Conservation (phyloP, 2,113 vertebrate species). For the Rhinopomastus cyanomelas region DNA sequence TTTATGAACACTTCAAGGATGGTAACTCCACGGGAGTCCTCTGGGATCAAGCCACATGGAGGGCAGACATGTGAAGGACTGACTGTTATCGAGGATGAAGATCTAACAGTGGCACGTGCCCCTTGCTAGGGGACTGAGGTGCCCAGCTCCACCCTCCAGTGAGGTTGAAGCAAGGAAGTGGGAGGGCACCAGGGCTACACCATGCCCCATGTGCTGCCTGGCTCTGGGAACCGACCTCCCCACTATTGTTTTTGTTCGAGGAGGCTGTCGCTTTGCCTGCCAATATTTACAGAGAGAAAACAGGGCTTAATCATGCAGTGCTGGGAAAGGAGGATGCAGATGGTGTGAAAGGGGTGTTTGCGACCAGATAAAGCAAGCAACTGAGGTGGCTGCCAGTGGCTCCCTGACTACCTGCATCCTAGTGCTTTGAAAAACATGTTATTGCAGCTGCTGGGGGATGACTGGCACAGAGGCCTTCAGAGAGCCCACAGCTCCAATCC, state of each 20-base stretch:
- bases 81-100: neutral
- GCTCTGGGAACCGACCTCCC: neutral
- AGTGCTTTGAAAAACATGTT: conserved; percentile 11
- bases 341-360: conserved; percentile 21
- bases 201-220: neutral
- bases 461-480: neutral
- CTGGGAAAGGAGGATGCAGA: conserved; percentile 65
- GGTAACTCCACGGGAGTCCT: neutral
- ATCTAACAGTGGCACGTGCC: accelerated
- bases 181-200: neutral
- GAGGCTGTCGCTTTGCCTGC: conserved; percentile 44
- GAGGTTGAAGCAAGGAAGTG: neutral
- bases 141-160: neutral
- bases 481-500: neutral
- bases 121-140: neutral
- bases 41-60: neutral
- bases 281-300: conserved; percentile 49
- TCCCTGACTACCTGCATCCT: neutral
- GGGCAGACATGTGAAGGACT: neutral
- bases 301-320: neutral
- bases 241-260: conserved; percentile 16
- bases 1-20: too few relatives aligned
- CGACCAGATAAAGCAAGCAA: conserved; percentile 14
- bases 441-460: neutral
- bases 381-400: conserved; percentile 31